Evolutionary conservation across 2,113 vertebrate species (phyloP).

Genomic region (Buteo buteo): DNA sequence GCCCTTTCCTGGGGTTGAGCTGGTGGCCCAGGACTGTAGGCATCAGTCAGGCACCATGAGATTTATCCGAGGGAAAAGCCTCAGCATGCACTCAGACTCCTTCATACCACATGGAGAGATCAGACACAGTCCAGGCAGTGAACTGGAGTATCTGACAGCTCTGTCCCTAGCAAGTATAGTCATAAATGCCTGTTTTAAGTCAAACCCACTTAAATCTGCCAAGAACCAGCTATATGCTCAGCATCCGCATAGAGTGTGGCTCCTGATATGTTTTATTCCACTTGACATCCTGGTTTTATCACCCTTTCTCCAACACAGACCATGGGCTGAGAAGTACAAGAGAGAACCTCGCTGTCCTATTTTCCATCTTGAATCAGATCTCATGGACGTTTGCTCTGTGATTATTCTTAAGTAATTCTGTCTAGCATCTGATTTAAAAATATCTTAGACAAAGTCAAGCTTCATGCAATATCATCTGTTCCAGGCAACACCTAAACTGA

Average conservation of each 20-base stretch:
- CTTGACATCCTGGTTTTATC: background rate
- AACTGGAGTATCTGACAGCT: background rate
- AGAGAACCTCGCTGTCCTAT: background rate
- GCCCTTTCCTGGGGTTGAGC: background rate
- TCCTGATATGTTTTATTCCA: background rate
- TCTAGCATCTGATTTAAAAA: slow-evolving; percentile 2
- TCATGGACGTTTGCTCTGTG: background rate
- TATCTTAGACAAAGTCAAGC: background rate
- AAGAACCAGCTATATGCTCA: background rate
- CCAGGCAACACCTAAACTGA: background rate
- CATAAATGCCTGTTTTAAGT: background rate
- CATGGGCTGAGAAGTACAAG: background rate
- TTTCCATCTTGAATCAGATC: background rate
- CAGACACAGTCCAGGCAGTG: background rate
- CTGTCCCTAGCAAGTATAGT: background rate
- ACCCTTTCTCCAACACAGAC: background rate
- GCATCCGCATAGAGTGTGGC: background rate
- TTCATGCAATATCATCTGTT: background rate
- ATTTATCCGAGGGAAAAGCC: background rate
- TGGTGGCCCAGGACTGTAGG: background rate
- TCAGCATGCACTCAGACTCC: background rate
- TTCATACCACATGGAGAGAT: background rate
- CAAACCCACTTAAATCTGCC: background rate
- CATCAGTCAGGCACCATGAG: background rate
- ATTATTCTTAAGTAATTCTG: background rate